Conservation (phyloP, 2,113 vertebrate genomes). For the Macheiramphus alcinus region DNA sequence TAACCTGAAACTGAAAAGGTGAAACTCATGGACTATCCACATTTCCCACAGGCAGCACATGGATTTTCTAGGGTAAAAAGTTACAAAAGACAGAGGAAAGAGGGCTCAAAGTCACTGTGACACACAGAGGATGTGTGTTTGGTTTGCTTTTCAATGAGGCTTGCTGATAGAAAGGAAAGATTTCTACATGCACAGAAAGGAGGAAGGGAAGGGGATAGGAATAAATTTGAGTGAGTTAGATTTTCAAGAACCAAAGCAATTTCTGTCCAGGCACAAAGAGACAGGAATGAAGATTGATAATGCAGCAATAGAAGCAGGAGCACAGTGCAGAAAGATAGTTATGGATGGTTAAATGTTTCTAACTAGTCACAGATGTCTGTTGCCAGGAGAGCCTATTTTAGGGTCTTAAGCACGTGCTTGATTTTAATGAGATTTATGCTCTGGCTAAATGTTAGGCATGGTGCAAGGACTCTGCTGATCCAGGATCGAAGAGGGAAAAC, state of each 20-base stretch:
- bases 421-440: constrained; percentile 41
- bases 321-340: constrained; percentile 46
- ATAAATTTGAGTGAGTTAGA: not conserved
- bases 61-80: not conserved
- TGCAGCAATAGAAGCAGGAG: constrained; percentile 3
- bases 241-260: constrained; percentile 47
- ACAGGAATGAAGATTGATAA: constrained; percentile 54
- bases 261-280: constrained; percentile 14
- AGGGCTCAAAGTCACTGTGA: not conserved
- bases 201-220: not conserved
- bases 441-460: not conserved
- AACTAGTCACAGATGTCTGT: constrained; percentile 23
- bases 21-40: not conserved
- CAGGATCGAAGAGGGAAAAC: not conserved
- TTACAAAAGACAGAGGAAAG: not conserved
- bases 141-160: not conserved
- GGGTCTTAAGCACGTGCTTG: not conserved
- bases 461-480: not conserved
- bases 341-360: constrained; percentile 56
- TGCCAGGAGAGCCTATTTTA: not conserved
- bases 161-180: not conserved
- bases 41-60: not conserved
- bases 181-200: not conserved
- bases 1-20: not conserved
- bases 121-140: not conserved